Conservation (phyloP, 2,888 invertebrate species). For the Drosophila tripunctata region DNA sequence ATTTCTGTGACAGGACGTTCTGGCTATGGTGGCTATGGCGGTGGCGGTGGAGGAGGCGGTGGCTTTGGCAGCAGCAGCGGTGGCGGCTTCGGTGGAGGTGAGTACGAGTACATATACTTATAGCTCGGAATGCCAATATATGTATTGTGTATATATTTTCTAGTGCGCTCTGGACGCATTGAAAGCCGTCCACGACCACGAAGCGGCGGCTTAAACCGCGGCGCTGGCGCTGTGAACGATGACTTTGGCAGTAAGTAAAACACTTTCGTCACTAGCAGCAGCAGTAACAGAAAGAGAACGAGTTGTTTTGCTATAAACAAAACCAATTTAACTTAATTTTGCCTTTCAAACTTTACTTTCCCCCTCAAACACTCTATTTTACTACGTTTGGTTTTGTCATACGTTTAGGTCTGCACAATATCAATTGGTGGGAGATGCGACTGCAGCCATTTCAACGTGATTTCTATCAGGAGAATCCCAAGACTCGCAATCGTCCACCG, state of each 20-base stretch:
- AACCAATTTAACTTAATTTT: too few species aligned
- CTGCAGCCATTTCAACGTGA: constrained; percentile 91
- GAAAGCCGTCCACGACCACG: constrained; percentile 61
- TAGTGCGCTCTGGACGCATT: constrained; percentile 74
- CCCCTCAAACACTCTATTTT: too few species aligned
- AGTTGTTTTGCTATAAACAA: too few species aligned
- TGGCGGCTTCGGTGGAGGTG: constrained; percentile 10
- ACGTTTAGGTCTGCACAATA: constrained; percentile 85
- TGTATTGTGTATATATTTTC: constrained; percentile 1
- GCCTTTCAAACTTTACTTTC: too few species aligned
- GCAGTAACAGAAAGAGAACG: too few species aligned
- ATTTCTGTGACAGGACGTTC: constrained; percentile 30
- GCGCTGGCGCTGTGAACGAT: constrained; percentile 85
- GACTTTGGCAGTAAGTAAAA: constrained; percentile 35
- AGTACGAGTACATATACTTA: not conserved
- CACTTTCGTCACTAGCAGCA: not conserved
- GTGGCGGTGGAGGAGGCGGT: not conserved
- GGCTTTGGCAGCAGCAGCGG: not conserved
- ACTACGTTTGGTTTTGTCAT: too few species aligned
- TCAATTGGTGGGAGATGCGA: constrained; percentile 86
- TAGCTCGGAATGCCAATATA: too few species aligned
- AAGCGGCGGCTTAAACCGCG: constrained; percentile 88
- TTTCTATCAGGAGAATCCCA: constrained; percentile 90
- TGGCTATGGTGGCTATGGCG: constrained; percentile 18
- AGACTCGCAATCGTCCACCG: constrained; percentile 86